These are phyloP conservation scores for Sarcophaga variegata DNA, from an alignment of 2,888 invertebrate genomes.

Conservation along the genomic window DNA sequence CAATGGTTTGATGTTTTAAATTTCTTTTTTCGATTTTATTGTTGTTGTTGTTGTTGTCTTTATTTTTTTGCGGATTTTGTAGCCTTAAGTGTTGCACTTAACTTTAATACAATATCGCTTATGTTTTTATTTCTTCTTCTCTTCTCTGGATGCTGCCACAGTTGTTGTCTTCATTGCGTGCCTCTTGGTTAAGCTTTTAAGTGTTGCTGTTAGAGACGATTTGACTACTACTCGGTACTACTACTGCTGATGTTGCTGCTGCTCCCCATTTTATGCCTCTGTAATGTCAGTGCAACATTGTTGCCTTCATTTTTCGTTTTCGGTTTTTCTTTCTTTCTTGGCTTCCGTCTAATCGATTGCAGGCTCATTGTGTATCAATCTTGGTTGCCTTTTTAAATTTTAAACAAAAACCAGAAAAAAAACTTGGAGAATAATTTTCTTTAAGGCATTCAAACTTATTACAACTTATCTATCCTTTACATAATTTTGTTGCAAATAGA, in stretches of 20 bases:
- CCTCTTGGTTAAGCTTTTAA: slow-evolving; percentile 41
- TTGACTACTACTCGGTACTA: slow-evolving; percentile 18
- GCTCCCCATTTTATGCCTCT: slow-evolving; percentile 22
- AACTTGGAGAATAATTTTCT: background rate
- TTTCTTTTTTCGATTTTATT: background rate
- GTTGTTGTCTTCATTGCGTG: slow-evolving; percentile 47
- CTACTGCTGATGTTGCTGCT: background rate
- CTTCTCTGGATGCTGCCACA: background rate
- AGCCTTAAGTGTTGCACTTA: background rate
- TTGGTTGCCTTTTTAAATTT: slow-evolving; percentile 29
- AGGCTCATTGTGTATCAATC: slow-evolving; percentile 47
- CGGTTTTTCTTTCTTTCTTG: background rate
- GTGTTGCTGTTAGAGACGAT: slow-evolving; percentile 44
- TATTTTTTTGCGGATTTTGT: background rate
- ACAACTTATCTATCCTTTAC: background rate
- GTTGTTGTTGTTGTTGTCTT: background rate
- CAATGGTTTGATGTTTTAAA: slow-evolving; percentile 40
- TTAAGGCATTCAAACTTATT: background rate
- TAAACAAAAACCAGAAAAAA: too few relatives aligned
- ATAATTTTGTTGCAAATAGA: background rate
- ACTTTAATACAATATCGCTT: background rate
- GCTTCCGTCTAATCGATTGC: slow-evolving; percentile 52
- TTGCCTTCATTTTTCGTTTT: slow-evolving; percentile 13
- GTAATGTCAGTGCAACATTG: slow-evolving; percentile 46
- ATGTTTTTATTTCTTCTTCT: background rate